Evolutionary conservation across 35 echinoderm and acorn worm species (phyloP).

Genomic region (Lytechinus pictus): DNA sequence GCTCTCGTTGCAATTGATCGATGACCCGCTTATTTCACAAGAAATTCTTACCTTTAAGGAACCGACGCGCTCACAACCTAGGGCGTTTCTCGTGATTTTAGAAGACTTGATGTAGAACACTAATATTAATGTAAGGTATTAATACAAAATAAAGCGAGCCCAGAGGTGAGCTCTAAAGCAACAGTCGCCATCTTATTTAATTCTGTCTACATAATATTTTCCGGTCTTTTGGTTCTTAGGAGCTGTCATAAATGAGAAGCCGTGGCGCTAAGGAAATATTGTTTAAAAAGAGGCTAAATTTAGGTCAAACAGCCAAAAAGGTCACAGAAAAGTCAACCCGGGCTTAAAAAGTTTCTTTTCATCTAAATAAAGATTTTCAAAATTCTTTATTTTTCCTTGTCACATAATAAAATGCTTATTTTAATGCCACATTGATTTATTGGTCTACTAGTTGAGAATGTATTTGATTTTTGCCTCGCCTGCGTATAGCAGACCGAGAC

Average conservation of each 20-base stretch:
- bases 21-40: not conserved
- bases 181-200: not conserved
- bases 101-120: not conserved
- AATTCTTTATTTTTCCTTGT: no score
- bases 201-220: not conserved
- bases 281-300: not conserved
- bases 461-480: no score
- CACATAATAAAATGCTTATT: no score
- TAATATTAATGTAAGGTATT: not conserved
- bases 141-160: not conserved
- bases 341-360: not conserved
- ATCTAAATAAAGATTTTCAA: no score
- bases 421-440: no score
- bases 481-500: no score
- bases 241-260: not conserved
- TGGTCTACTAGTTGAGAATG: no score
- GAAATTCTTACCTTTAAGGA: not conserved
- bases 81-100: not conserved
- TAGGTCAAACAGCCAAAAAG: not conserved
- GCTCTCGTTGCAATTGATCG: not conserved
- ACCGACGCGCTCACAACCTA: not conserved
- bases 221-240: not conserved
- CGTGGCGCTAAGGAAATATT: not conserved
- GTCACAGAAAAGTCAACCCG: not conserved
- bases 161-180: not conserved